Evolutionary conservation across 2,888 invertebrate species (phyloP).

Genomic region (Hoplodrina blanda): DNA sequence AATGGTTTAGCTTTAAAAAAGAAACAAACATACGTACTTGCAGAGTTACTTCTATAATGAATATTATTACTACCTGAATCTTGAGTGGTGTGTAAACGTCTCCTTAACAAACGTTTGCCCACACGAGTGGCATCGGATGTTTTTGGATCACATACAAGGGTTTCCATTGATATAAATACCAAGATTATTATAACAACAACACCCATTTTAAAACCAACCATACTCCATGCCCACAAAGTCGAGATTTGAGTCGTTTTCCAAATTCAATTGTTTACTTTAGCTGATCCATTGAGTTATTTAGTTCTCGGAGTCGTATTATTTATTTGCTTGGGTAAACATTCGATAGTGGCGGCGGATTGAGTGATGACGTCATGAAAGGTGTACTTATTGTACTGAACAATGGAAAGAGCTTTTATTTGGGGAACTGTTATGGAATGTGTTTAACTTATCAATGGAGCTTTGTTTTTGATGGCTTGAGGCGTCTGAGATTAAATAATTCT

Average conservation of each 20-base stretch:
- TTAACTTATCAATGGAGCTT: constrained; percentile 29
- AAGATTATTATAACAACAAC: constrained; percentile 44
- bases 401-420: constrained; percentile 34
- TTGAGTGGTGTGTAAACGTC: constrained; percentile 58
- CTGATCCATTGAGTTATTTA: constrained; percentile 74
- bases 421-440: constrained; percentile 31
- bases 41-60: background rate
- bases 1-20: background rate
- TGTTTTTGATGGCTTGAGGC: constrained; percentile 17
- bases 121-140: constrained; percentile 82
- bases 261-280: constrained; percentile 74
- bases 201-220: constrained; percentile 45
- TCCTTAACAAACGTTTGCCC: constrained; percentile 78
- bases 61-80: constrained; percentile 1
- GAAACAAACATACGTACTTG: background rate
- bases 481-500: background rate
- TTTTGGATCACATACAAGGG: constrained; percentile 83
- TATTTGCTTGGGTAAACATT: constrained; percentile 78
- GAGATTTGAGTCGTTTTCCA: background rate
- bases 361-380: constrained; percentile 69
- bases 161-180: constrained; percentile 78
- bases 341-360: constrained; percentile 69
- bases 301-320: constrained; percentile 76
- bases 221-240: constrained; percentile 29
- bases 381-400: constrained; percentile 46